phyloP scores from a whole-genome alignment of 2,888 invertebrate genomes.

The Thereva unica region DNA sequence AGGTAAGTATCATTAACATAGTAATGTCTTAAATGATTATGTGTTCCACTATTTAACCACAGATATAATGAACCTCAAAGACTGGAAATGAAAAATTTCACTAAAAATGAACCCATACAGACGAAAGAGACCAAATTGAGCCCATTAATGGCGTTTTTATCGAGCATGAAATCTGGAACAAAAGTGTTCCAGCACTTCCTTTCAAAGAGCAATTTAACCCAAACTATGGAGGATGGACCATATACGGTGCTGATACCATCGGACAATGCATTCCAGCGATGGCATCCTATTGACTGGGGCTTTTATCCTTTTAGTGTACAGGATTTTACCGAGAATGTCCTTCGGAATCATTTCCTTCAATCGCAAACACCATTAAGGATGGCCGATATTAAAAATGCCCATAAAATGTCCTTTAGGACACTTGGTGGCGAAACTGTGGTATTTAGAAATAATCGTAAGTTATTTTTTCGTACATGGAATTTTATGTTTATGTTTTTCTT shows the following conservation, averaged over 20 bases:
- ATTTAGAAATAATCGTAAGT: conserved; percentile 65
- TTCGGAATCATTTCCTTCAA: conserved; percentile 66
- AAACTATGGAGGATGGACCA: conserved; percentile 61
- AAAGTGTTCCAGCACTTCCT: conserved; percentile 68
- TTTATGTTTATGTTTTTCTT: conserved; percentile 18
- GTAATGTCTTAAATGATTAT: neutral
- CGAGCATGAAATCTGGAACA: conserved; percentile 66
- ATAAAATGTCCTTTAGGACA: conserved; percentile 62
- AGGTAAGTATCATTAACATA: conserved; percentile 49
- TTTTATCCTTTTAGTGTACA: conserved; percentile 71
- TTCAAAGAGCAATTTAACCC: conserved; percentile 65
- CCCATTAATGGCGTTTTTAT: conserved; percentile 60
- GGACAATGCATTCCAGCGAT: conserved; percentile 68
- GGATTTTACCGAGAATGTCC: conserved; percentile 66
- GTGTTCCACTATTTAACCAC: neutral
- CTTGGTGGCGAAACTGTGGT: conserved; percentile 64
- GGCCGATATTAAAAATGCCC: conserved; percentile 60
- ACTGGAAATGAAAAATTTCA: conserved; percentile 55
- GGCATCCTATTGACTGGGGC: conserved; percentile 73
- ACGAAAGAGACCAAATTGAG: conserved; percentile 54
- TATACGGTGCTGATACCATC: conserved; percentile 69
- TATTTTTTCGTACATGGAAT: conserved; percentile 14
- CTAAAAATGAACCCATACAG: conserved; percentile 53
- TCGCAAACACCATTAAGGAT: conserved; percentile 62
- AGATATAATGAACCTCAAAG: conserved; percentile 58